Evolutionary conservation across 2,888 invertebrate species (phyloP), one percentile per base, ranked within the genome.

Genomic region (Allophyes oxyacanthae): DNA sequence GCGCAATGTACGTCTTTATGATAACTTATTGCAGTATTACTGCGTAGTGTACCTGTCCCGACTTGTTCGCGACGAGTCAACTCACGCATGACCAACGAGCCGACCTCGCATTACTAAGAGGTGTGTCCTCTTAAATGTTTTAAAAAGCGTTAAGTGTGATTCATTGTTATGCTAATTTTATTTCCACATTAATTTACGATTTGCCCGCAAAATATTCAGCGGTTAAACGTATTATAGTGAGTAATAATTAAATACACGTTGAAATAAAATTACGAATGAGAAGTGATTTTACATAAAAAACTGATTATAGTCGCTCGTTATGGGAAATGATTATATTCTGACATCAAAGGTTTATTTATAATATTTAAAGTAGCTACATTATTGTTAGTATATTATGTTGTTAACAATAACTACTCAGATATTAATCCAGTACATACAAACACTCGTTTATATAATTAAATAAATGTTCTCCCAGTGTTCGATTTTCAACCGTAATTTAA

Each of bases 21-120:
- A 34, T 14, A 13, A 34, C 9, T 42, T 20, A 20, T 63, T 40
- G 36, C 33, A 30, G 36, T 70, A 50, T 44, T 64, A 36, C 52
- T 49, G 48, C 48, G 67, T 52, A 46, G 45, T 32, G 20, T 81
- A 84, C 85, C 68, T 87, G 88, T 88, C 68, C 56, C 40, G 71
- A 88, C 88, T 72, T 87, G 89, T 78, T 28, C 69, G 70, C 14
- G 37, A 13, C 33, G 44, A 60, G 64, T 69, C 77, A 72, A 69
- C 74, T 78, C 78, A 85, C 76, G 78, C 78, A 76, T 75, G 45
- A 53, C 72, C 65, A 72, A 78, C 69, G 78, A 20, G 2, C 20
- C 20, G 20, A 68, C 72, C 58, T 55, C 59, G 55, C 46, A 42
- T 9, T 32, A 42, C 45, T 64, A 67, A 54, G 62, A 63, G 70